phyloP scores from a whole-genome alignment of 2,113 vertebrate species.

The Peromyscus polionotus region DNA sequence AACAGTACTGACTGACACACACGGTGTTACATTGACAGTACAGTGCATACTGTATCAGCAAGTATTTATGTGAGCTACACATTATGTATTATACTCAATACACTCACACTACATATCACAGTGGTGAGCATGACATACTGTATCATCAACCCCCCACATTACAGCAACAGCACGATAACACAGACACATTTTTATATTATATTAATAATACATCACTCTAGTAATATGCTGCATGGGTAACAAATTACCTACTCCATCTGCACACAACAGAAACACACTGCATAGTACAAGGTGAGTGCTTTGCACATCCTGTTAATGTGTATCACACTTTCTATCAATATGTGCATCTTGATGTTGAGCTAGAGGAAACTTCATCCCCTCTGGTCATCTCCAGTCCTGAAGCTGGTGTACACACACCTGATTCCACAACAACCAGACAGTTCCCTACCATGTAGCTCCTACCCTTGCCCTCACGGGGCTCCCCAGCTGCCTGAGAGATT shows the following conservation, averaged over 20 bases:
- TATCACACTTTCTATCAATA: too few relatives aligned
- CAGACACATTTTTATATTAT: background rate
- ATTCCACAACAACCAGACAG: too few relatives aligned
- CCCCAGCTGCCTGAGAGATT: background rate
- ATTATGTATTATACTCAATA: too few relatives aligned
- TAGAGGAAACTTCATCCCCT: background rate
- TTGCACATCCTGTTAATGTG: rapidly evolving
- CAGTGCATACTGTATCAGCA: background rate
- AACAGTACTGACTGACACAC: background rate
- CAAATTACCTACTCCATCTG: background rate
- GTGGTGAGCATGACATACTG: rapidly evolving
- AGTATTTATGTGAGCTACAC: background rate
- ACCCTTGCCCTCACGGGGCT: rapidly evolving
- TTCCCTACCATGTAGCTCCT: background rate
- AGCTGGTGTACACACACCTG: background rate
- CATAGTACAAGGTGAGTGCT: rapidly evolving
- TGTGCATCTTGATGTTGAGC: background rate
- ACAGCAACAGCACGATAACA: background rate
- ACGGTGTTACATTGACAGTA: too few relatives aligned
- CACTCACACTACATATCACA: rapidly evolving
- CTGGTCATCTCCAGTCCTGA: background rate
- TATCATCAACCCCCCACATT: background rate
- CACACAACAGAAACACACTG: background rate
- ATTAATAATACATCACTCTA: background rate
- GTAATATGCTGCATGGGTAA: background rate